Evolutionary conservation across 2,113 vertebrate species (phyloP).

Genomic region (Podarcis cretensis): DNA sequence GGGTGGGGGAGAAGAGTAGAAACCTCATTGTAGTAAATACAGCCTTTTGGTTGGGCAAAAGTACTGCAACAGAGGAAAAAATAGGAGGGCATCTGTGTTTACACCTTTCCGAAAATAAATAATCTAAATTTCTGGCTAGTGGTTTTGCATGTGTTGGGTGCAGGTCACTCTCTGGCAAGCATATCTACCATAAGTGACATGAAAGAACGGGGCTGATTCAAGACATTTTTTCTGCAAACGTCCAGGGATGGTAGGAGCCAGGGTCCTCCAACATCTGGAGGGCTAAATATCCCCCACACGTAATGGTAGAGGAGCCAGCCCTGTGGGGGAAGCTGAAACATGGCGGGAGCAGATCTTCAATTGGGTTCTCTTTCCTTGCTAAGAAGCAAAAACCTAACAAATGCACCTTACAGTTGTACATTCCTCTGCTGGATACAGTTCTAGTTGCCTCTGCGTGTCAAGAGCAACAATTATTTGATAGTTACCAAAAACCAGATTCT

Average conservation of each 20-base stretch:
- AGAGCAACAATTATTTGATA: constrained; percentile 23
- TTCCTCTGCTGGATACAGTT: neutral
- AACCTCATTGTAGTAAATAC: no score
- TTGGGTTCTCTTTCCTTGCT: neutral
- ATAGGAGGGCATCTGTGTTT: neutral
- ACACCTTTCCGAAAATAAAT: neutral
- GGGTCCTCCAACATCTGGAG: no score
- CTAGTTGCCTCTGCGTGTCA: constrained; percentile 30
- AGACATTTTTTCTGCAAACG: no score
- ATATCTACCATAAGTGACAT: neutral
- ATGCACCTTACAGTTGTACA: neutral
- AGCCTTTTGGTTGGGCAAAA: neutral
- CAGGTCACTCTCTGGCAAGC: no score
- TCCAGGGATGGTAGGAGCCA: no score
- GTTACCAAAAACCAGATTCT: constrained; percentile 28
- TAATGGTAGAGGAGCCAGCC: no score
- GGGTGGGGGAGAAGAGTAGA: no score
- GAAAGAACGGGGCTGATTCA: no score
- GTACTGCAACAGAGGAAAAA: neutral
- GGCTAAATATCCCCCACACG: no score
- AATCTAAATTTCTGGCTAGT: neutral
- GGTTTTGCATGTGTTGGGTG: no score
- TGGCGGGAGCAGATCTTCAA: neutral
- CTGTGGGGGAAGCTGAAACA: neutral
- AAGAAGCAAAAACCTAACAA: neutral